Conservation (phyloP, 30 jellyfish, hydroid and myxozoan species). For the Sanderia malayensis region DNA sequence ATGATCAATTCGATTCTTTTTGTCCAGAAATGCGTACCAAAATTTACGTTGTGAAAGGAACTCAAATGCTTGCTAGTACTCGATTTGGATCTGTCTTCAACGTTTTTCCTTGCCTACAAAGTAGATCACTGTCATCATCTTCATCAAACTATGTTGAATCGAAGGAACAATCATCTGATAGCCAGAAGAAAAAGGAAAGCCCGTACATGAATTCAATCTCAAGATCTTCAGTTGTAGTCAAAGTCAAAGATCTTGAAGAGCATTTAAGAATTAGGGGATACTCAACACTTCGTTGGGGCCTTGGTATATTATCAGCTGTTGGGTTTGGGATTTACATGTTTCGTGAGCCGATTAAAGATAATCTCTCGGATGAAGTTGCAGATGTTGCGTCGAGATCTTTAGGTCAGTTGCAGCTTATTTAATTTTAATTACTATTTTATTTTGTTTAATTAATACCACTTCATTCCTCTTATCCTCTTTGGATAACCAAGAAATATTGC, state of each 20-base stretch:
- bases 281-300: constrained; percentile 55
- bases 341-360: constrained; percentile 82
- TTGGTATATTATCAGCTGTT: constrained; percentile 30
- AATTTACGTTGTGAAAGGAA: too few species aligned
- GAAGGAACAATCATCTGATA: neutral
- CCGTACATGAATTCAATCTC: constrained; percentile 18
- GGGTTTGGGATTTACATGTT: constrained; percentile 72
- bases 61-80: too few species aligned
- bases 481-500: too few species aligned
- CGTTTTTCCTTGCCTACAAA: neutral
- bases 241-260: constrained; percentile 72
- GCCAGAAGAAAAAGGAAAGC: neutral
- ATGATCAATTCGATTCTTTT: too few species aligned
- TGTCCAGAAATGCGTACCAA: too few species aligned
- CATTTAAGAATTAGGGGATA: constrained; percentile 60
- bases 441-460: neutral
- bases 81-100: too few species aligned
- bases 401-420: constrained; percentile 42
- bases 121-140: neutral
- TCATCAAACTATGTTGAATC: neutral
- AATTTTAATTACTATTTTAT: neutral
- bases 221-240: constrained; percentile 56
- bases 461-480: too few species aligned
- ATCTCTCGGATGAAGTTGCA: constrained; percentile 87
- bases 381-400: constrained; percentile 90